These are phyloP conservation scores for Drosophila jambulina DNA, from an alignment of 1,140 invertebrate species.

Conservation along the genomic window DNA sequence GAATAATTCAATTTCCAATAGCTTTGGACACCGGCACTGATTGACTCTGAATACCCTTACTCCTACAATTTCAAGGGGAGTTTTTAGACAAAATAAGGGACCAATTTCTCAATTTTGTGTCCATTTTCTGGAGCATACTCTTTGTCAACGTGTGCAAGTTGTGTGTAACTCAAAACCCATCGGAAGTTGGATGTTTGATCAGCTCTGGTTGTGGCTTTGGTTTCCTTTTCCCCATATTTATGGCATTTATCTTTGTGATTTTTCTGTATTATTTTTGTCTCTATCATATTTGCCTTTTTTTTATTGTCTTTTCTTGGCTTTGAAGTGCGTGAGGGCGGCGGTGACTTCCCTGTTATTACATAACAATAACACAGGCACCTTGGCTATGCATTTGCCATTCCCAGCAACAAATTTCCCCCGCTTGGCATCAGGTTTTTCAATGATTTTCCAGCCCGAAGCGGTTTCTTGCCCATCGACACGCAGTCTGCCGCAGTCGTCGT, in stretches of 20 bases:
- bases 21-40: conserved; percentile 9
- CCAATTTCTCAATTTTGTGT: background rate
- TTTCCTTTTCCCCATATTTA: conserved; percentile 18
- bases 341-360: conserved; percentile 46
- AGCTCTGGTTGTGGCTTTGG: conserved; percentile 10
- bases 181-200: conserved; percentile 53
- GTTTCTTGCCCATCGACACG: conserved; percentile 16
- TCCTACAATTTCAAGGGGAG: background rate
- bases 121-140: background rate
- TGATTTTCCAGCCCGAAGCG: conserved; percentile 18
- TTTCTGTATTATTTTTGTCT: conserved; percentile 9
- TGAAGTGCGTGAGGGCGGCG: conserved; percentile 42
- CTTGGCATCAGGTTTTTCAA: conserved; percentile 2
- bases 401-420: conserved; percentile 5
- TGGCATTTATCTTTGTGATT: conserved; percentile 12
- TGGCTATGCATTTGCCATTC: conserved; percentile 25
- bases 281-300: too few species aligned
- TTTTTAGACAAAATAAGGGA: background rate
- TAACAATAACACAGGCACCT: conserved; percentile 31
- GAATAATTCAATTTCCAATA: conserved; percentile 35
- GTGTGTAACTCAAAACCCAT: conserved; percentile 46
- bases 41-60: background rate
- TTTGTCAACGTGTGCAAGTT: background rate
- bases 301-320: conserved; percentile 1
- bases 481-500: background rate